phyloP scores from a whole-genome alignment of 2,888 invertebrate species.

The Lasioglossum lativentre region DNA sequence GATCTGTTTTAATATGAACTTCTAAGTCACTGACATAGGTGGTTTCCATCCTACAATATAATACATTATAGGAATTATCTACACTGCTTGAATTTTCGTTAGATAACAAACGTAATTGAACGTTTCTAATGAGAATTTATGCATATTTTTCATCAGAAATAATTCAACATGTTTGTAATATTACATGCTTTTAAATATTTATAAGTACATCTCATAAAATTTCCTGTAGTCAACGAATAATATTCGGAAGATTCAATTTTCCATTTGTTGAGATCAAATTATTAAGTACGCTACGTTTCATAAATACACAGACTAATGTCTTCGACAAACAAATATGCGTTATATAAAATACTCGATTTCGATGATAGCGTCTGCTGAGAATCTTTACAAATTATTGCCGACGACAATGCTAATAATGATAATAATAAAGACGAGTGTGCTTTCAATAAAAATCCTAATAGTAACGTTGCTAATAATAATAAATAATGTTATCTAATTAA shows the following conservation, averaged over 20 bases:
- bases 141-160: not conserved
- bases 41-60: slow-evolving; percentile 22
- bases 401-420: slow-evolving; percentile 25
- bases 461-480: slow-evolving; percentile 38
- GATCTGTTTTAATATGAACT: slow-evolving; percentile 34
- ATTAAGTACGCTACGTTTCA: not conserved
- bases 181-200: not conserved
- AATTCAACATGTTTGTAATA: too few species aligned
- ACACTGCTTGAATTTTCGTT: not conserved
- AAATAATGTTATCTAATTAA: slow-evolving; percentile 65
- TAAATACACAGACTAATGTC: not conserved
- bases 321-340: not conserved
- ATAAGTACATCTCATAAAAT: not conserved
- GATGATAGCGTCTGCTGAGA: slow-evolving; percentile 11
- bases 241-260: not conserved
- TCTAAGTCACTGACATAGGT: slow-evolving; percentile 16
- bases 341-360: not conserved
- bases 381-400: not conserved
- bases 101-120: too few species aligned
- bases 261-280: not conserved
- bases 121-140: not conserved
- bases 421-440: slow-evolving; percentile 25
- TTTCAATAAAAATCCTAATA: slow-evolving; percentile 40
- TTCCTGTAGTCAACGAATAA: not conserved
- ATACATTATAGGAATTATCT: not conserved